Evolutionary conservation across 2,888 invertebrate genomes (phyloP), one percentile per base, ranked within the genome.

Genomic region (Volucella inanis): DNA sequence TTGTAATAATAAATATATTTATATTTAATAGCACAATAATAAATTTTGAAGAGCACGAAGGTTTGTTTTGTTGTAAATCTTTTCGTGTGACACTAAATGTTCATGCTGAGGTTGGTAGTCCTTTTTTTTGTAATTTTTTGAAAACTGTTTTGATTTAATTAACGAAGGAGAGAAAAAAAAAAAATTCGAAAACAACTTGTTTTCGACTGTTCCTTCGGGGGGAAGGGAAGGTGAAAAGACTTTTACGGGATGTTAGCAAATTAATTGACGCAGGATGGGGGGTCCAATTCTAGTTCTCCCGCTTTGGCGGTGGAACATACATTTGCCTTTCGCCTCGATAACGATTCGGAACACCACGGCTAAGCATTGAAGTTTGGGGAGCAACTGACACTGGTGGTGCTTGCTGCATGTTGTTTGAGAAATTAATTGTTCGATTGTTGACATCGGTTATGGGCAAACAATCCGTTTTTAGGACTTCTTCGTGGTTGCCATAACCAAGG

Each of bases 401-500:
- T 41, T 88, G 87, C 14, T 87, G 74, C 55, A 88, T 88, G 54
- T 88, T 89, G 77, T 88, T 90, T 11, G 82, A 55, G 22, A 87
- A 84, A 38, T 87, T 87, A 1, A 92, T 83, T 9, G 91, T 89
- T 55, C 89, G 88, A 87, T 91, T 89, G 38, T 91, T 90, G 2
- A 87, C 88, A 87, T 91, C 91, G 9, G 93, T 93, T 72, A 94
- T 91, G 6, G 97, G 96, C 90, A 96, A 93, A 90, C 97, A 96
- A 92, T 98, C 97, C 12, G 94, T 93, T 90, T 96, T 95, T 22
- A 97, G 93, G 18, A 98, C 96, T 92, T 98, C 97, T 91, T 98
- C 98, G 88, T 96, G 95, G 92, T 98, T 98, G 54, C 97, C 97
- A 91, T 98, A 98, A 68, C 96, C 97, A 89, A 95, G 94, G 92